Base-by-base conservation (phyloP, 2,113 vertebrate genomes). In the Xenopus tropicalis region DNA sequence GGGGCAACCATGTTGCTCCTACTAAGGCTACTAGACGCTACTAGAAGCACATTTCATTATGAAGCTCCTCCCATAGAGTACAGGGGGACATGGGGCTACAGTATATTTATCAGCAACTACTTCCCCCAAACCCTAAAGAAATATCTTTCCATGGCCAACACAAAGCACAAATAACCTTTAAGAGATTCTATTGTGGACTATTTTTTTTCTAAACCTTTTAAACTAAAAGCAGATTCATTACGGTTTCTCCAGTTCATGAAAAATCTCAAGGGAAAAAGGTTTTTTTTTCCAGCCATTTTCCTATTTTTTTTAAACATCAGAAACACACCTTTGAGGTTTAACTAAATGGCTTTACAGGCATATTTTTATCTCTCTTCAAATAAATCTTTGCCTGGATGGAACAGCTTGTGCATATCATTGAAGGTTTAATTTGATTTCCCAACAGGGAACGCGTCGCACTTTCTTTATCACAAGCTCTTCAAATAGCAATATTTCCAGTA, bases 311-410 rank as follows among this genome's bases (percentile, higher is more conserved):
- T 51, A 71, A 52, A 70, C 54, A 10, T 69, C 58, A 43, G 78
- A 46, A 82, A 71, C 83, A 46, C 63, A 81, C 78, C 80, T 80
- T 71, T 74, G 57, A 77, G 58, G 51, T 72, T 85, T 76, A 83
- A 74, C 72, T 29, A 80, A 85, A 78, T 29, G 43, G 23, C 23
- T 81, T 78, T 81, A 68, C 71, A 81, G 77, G 80, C 63, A 66
- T 23, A 65, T 66, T 22, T 20, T 61, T 82, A 83, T 71, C 79
- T 73, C 14, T 56, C 16, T 16, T 0, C 0, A 51, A 72, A 71
- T 25, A 43, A 59, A 17, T 25, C 14, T 54, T 25, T 56, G 3
- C 42, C 66, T 68, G 64, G 44, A 20, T 54, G 1, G 5, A 80
- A 29, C 21, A 78, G 17, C 1, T 1, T 74, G 70, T 25, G 24